These are phyloP conservation scores for Bostrychus sinensis DNA, from an alignment of 2,113 vertebrate genomes.

Conservation along the genomic window DNA sequence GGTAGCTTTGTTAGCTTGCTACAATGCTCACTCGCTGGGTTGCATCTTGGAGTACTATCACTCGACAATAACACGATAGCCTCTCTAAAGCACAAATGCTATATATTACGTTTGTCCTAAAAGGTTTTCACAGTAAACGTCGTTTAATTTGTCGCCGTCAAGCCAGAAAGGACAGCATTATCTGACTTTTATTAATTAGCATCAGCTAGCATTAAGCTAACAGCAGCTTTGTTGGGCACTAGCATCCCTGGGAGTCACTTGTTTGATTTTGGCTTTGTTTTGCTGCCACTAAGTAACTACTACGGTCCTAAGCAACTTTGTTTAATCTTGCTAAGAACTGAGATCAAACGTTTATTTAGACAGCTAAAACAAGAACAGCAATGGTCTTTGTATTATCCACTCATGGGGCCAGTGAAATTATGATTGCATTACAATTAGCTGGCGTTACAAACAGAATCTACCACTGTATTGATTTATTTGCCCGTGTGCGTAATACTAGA, in stretches of 20 bases:
- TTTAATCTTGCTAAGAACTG: background rate
- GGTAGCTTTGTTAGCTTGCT: slow-evolving; percentile 27
- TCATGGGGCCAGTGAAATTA: no score
- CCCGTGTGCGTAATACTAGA: no score
- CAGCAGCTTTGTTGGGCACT: slow-evolving; percentile 6
- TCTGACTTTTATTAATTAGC: slow-evolving; percentile 8
- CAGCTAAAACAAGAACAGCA: no score
- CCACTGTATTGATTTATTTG: no score
- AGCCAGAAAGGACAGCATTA: background rate
- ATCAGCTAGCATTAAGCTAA: slow-evolving; percentile 37
- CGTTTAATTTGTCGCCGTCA: background rate
- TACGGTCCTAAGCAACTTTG: no score
- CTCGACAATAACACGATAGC: background rate
- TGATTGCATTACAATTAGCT: no score
- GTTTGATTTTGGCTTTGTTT: slow-evolving; percentile 10
- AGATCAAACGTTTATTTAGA: background rate
- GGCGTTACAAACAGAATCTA: no score
- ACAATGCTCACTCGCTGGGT: slow-evolving; percentile 13
- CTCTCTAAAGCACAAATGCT: no score
- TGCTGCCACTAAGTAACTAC: background rate
- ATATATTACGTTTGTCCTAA: accelerated
- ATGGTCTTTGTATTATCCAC: no score
- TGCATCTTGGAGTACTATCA: background rate
- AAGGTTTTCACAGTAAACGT: background rate
- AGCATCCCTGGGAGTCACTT: slow-evolving; percentile 3